Conservation (phyloP, 2,797 vertebrate genomes). For the Pantherophis alleghaniensis region DNA sequence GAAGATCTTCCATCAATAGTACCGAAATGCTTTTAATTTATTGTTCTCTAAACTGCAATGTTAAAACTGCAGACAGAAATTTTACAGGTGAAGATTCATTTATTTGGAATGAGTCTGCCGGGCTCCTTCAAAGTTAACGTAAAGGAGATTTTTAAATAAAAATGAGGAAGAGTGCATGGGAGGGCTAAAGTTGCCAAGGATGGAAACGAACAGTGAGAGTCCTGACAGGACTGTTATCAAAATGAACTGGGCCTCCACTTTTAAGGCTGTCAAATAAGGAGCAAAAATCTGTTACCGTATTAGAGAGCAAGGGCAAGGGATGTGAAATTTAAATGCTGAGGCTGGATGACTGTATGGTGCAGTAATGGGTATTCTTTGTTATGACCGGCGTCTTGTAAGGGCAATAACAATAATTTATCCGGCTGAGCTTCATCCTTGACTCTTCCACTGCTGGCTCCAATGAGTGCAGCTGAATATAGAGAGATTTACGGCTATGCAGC, state of each 20-base stretch:
- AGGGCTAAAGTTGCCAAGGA: neutral
- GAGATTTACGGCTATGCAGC: neutral
- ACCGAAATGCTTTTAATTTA: neutral
- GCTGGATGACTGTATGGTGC: neutral
- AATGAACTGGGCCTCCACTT: neutral
- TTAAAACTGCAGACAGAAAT: neutral
- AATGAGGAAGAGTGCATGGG: neutral
- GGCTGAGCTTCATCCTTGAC: neutral
- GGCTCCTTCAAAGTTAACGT: too few relatives aligned
- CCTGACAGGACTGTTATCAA: neutral
- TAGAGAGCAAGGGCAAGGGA: neutral
- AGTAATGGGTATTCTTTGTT: neutral
- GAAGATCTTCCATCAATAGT: neutral
- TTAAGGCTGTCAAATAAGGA: neutral
- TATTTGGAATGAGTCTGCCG: neutral
- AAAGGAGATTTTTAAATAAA: neutral
- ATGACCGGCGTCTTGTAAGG: neutral
- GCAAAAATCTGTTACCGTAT: neutral
- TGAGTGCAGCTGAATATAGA: neutral
- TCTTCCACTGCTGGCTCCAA: neutral
- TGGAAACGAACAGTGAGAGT: neutral
- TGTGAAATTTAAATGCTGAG: neutral
- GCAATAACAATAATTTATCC: neutral
- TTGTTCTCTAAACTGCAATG: neutral
- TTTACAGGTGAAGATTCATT: neutral